These are phyloP conservation scores for Siderastrea siderea DNA, from an alignment of 92 coral and sea anemone species.

Conservation along the genomic window DNA sequence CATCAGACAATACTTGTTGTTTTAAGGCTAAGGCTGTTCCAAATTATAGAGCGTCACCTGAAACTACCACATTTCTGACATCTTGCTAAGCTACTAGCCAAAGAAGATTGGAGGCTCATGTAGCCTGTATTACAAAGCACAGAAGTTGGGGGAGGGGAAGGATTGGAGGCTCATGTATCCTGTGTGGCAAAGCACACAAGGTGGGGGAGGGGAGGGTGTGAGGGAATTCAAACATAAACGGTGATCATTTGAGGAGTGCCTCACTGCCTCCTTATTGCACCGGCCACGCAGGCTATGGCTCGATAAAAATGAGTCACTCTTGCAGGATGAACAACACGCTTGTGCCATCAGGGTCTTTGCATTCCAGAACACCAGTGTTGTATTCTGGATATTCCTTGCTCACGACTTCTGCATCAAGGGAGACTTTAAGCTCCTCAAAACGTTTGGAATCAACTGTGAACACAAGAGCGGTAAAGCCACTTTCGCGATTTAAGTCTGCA, in stretches of 20 bases:
- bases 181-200: too few relatives aligned
- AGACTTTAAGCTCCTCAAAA: constrained; percentile 17
- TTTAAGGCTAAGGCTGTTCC: too few relatives aligned
- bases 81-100: too few relatives aligned
- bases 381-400: constrained; percentile 32
- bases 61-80: too few relatives aligned
- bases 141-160: too few relatives aligned
- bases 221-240: not conserved
- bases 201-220: too few relatives aligned
- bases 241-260: too few relatives aligned
- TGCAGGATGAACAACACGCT: constrained; percentile 16
- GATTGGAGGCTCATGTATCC: too few relatives aligned
- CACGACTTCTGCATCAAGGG: constrained; percentile 2
- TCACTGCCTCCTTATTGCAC: not conserved
- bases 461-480: constrained; percentile 28
- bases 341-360: constrained; percentile 45
- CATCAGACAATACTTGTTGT: too few relatives aligned
- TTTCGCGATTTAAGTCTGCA: constrained; percentile 10
- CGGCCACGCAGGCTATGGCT: not conserved
- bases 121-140: too few relatives aligned
- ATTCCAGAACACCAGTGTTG: constrained; percentile 15
- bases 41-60: too few relatives aligned
- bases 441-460: constrained; percentile 18
- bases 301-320: not conserved
- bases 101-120: too few relatives aligned